These are phyloP conservation scores for Brenthis daphne DNA, from an alignment of 2,888 invertebrate genomes.

Conservation along the genomic window DNA sequence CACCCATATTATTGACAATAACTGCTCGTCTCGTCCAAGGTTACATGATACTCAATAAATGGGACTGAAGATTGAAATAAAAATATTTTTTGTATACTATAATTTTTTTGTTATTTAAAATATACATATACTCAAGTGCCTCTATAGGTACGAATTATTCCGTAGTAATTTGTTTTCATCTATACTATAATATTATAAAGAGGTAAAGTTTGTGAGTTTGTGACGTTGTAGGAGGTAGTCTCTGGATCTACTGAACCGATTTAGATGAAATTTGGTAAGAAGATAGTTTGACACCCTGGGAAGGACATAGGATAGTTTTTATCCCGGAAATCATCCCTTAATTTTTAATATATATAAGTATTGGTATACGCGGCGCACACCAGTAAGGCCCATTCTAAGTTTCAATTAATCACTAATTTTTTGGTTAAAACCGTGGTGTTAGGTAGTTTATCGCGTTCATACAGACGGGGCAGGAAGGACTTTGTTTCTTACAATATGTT, in stretches of 20 bases:
- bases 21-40: slow-evolving; percentile 32
- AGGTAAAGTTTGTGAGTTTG: too few species aligned
- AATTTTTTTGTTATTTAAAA: background rate
- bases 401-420: background rate
- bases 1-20: slow-evolving; percentile 28
- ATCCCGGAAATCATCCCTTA: too few species aligned
- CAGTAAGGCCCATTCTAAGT: background rate
- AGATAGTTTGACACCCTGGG: too few species aligned
- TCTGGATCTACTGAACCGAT: too few species aligned
- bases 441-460: background rate
- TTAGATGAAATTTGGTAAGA: too few species aligned
- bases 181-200: too few species aligned
- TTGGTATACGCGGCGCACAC: too few species aligned
- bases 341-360: too few species aligned
- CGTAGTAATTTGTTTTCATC: too few species aligned
- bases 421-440: background rate
- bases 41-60: slow-evolving; percentile 10
- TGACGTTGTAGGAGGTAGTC: too few species aligned
- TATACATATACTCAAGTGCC: background rate
- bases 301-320: too few species aligned
- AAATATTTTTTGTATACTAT: background rate
- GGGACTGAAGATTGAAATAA: background rate
- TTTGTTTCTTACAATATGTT: background rate
- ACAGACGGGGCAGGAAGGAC: background rate
- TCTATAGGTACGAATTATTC: too few species aligned